Base-by-base conservation (phyloP, 2,113 vertebrate species). In the Amphiprion percula region DNA sequence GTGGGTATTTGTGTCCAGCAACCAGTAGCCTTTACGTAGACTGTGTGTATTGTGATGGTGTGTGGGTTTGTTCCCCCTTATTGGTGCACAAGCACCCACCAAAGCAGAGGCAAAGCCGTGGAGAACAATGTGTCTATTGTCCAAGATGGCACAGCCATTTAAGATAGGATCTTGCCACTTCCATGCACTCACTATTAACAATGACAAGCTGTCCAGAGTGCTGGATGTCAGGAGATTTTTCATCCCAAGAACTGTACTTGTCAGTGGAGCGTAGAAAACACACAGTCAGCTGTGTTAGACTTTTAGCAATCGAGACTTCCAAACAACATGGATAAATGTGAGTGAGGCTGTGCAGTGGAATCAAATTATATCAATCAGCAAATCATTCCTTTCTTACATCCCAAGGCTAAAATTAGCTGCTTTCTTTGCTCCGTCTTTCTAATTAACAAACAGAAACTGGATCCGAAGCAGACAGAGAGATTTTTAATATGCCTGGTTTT, bases 91-190 rank as follows among this genome's bases (percentile, higher is more conserved):
- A 53, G 71, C 75, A 61, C 44, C 74, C 84, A 87, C 82, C 74
- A 84, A 82, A 80, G 79, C 75, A 28, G 62, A 77, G 68, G 74
- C 72, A 81, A 83, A 85, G 52, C 72, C 79, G 63, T 23, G 47
- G 70, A 87, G 86, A 93, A 94, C 85, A 94, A 90, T 91, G 86
- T 44, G 68, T 70, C 85, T 84, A 91, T 93, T 93, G 94, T 93
- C 79, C 80, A 21, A 81, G 88, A 90, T 88, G 86, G 83, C 83
- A 84, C 74, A 79, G 83, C 82, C 85, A 62, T 91, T 93, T 90
- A 86, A 90, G 78, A 92, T 87, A 82, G 79, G 70, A 82, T 88
- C 85, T 90, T 77, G 62, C 79, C 83, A 85, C 81, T 82, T 88
- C 69, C 66, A 68, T 68, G 66, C 81, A 50, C 79, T 79, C 87